Evolutionary conservation across 2,888 invertebrate species (phyloP), one percentile per base, ranked within the genome.

Genomic region (Hydriomena furcata): DNA sequence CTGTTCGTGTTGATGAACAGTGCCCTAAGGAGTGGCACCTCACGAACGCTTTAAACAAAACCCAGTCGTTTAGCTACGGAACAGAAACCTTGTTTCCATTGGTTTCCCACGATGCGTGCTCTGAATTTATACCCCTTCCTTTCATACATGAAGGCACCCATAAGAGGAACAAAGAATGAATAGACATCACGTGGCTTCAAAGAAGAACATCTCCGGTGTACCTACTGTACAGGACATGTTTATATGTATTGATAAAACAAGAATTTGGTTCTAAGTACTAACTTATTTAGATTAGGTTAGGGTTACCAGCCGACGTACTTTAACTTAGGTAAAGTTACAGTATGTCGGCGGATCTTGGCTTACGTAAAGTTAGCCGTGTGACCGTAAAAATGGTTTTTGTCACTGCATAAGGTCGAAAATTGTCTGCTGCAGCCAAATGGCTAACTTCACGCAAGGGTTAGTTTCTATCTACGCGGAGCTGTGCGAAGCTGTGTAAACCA

Each of bases 31-130:
- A 44, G 43, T 42, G 44, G 52, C 52, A 53, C 50, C 48, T 37
- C 61, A 67, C 63, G 62, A 67, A 76, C 57, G 49, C 28, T 71
- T 60, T 63, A 68, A 81, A 79, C 77, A 82, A 84, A 79, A 68
- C 68, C 72, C 77, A 78, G 77, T 79, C 70, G 67, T 65, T 64
- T 66, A 60, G 61, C 63, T 63, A 57, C 67, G 81, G 81, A 75
- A 81, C 79, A 79, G 68, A 79, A 75, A 77, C 71, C 74, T 77
- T 78, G 77, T 76, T 82, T 73, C 61, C 73, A 71, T 72, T 69
- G 65, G 75, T 76, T 86, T 87, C 86, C 78, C 88, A 88, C 86
- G 86, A 75, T 68, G 66, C 67, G 61, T 66, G 75, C 66, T 66
- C 61, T 38, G 24, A 64, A 52, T 70, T 68, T 60, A 51, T 59